Percentiles rank a stretch among this genome's conserved stretches.
Conservation (phyloP, 2,797 vertebrate species). For the Sebastolobus altivelis region DNA sequence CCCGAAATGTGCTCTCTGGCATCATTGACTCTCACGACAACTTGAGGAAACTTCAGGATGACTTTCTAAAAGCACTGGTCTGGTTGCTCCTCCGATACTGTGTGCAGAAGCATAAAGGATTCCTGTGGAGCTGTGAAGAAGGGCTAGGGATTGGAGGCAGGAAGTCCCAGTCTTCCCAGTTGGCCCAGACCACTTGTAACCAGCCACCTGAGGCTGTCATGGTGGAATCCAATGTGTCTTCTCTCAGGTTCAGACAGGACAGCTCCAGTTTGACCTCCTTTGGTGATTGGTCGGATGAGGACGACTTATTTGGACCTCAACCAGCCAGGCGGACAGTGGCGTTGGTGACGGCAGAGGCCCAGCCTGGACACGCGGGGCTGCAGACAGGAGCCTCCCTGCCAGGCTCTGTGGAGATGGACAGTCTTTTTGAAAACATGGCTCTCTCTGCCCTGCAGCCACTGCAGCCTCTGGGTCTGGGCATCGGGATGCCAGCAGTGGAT, state of each 20-base stretch:
- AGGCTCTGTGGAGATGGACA: constrained; percentile 91
- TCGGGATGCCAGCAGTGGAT: constrained; percentile 91
- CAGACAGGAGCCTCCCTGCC: constrained; percentile 88
- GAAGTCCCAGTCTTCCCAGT: constrained; percentile 82
- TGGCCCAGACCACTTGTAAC: constrained; percentile 72
- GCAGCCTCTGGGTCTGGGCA: constrained; percentile 87
- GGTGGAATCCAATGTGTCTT: constrained; percentile 77
- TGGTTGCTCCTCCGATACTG: constrained; percentile 94
- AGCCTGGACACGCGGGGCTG: constrained; percentile 69
- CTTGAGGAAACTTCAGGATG: constrained; percentile 92
- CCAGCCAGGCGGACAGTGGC: constrained; percentile 83
- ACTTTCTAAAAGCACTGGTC: constrained; percentile 93
- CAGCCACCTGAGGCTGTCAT: constrained; percentile 73
- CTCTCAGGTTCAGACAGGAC: constrained; percentile 82
- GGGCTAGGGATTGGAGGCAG: constrained; percentile 67
- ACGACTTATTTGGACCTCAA: constrained; percentile 92
- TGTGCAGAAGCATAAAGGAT: constrained; percentile 84
- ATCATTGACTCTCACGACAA: constrained; percentile 97
- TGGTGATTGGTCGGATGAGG: constrained; percentile 94
- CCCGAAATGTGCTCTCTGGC: constrained; percentile 93
- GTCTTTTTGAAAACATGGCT: constrained; percentile 83
- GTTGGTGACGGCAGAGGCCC: constrained; percentile 83
- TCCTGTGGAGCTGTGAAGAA: constrained; percentile 73
- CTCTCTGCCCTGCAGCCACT: constrained; percentile 86
- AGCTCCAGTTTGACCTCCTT: constrained; percentile 89